These are phyloP conservation scores for Patella pellucida DNA, from an alignment of 2,888 invertebrate species.

Conservation along the genomic window DNA sequence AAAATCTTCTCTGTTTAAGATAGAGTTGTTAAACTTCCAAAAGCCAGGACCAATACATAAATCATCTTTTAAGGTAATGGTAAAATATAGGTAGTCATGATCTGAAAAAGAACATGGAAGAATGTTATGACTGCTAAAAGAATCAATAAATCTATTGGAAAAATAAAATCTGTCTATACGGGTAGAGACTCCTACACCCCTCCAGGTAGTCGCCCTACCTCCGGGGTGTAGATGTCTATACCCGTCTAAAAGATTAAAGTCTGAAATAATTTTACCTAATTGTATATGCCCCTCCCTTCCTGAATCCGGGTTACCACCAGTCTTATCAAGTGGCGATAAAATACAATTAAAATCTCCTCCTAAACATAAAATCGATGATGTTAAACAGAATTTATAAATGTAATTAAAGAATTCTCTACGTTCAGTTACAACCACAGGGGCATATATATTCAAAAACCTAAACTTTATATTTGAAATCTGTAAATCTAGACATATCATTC, in stretches of 20 bases:
- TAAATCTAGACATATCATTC: not conserved
- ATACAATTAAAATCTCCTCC: not conserved
- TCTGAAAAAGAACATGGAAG: not conserved
- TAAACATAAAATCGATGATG: not conserved
- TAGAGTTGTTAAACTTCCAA: not conserved
- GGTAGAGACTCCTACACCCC: not conserved
- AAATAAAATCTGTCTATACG: not conserved
- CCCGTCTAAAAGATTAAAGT: not conserved
- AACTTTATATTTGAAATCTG: not conserved
- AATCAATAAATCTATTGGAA: not conserved
- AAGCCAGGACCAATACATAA: not conserved
- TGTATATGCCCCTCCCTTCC: too few species aligned
- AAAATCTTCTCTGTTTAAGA: not conserved
- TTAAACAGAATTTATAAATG: not conserved
- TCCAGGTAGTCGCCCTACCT: not conserved
- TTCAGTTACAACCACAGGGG: not conserved
- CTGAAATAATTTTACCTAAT: not conserved
- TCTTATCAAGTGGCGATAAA: too few species aligned
- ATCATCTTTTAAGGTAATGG: not conserved
- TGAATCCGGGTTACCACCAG: too few species aligned
- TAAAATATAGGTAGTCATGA: not conserved
- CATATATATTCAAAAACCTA: not conserved
- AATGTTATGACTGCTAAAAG: not conserved
- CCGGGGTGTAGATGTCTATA: not conserved
- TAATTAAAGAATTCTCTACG: not conserved